Evolutionary conservation across 2,797 vertebrate genomes (phyloP).

Genomic region (Pygocentrus nattereri): DNA sequence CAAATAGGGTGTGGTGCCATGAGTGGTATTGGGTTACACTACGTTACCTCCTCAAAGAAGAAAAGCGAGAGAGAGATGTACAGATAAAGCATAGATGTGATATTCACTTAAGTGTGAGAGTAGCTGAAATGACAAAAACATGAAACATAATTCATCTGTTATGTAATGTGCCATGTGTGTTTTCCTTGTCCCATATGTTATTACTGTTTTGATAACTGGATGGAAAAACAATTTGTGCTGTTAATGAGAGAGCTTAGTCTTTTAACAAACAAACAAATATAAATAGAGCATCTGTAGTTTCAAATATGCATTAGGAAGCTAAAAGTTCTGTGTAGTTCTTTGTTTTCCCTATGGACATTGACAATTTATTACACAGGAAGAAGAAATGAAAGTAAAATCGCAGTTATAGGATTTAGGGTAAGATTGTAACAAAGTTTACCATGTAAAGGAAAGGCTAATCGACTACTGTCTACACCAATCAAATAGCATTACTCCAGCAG

Average conservation of each 20-base stretch:
- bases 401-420: constrained; percentile 2
- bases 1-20: constrained; percentile 53
- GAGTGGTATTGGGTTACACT: constrained; percentile 39
- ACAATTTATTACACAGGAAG: background rate
- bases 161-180: constrained; percentile 25
- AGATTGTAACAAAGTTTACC: constrained; percentile 3
- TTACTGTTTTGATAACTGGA: constrained; percentile 20
- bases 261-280: constrained; percentile 13
- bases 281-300: background rate
- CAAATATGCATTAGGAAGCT: background rate
- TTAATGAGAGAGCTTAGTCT: constrained; percentile 15
- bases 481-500: constrained; percentile 42
- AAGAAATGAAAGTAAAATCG: background rate
- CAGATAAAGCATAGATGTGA: constrained; percentile 11
- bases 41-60: constrained; percentile 38
- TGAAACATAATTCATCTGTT: constrained; percentile 6
- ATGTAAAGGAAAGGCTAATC: background rate
- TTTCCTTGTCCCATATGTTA: constrained; percentile 25
- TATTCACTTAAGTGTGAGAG: background rate
- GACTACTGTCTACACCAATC: background rate
- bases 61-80: constrained; percentile 30
- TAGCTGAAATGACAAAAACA: constrained; percentile 42
- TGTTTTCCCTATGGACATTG: background rate
- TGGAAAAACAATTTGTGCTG: constrained; percentile 26
- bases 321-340: background rate